phyloP scores from a whole-genome alignment of 2,797 vertebrate genomes.

The Euthynnus affinis region DNA sequence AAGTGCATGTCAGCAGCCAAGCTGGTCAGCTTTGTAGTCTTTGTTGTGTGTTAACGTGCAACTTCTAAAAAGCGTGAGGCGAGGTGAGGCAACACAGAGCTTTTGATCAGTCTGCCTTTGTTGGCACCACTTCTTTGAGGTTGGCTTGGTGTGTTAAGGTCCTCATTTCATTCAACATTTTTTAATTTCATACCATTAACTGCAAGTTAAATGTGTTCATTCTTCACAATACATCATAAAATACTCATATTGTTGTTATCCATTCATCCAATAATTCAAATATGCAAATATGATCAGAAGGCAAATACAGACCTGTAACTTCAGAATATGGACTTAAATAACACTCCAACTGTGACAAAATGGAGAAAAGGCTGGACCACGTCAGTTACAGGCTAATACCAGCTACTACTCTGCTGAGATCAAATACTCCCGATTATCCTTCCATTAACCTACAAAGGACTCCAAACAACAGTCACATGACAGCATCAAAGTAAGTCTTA shows the following conservation, averaged over 20 bases:
- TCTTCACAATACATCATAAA: not conserved
- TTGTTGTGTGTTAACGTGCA: conserved; percentile 3
- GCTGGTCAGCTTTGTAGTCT: conserved; percentile 9
- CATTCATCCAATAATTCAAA: not conserved
- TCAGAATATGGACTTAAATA: conserved; percentile 12
- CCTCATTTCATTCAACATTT: not conserved
- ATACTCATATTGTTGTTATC: not conserved
- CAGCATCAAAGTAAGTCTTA: conserved; percentile 77
- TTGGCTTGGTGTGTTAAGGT: not conserved
- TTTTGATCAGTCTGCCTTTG: conserved; percentile 19
- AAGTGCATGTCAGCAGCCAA: conserved; percentile 15
- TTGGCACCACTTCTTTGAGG: not conserved
- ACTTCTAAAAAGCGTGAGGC: conserved; percentile 12
- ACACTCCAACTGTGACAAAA: conserved; percentile 1
- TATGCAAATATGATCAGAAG: not conserved
- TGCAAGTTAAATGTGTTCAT: not conserved
- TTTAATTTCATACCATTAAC: not conserved
- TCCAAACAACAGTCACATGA: conserved; percentile 74
- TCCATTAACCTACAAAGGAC: conserved; percentile 79
- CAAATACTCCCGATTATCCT: conserved; percentile 76
- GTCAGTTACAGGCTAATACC: conserved; percentile 51
- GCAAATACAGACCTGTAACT: not conserved
- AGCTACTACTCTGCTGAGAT: conserved; percentile 63
- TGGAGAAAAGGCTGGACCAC: conserved; percentile 19
- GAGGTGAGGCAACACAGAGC: conserved; percentile 11